A percentile compares a stretch with the other conserved stretches of the same genome.
Conservation (phyloP, 2,113 vertebrate species). For the Malurus melanocephalus region DNA sequence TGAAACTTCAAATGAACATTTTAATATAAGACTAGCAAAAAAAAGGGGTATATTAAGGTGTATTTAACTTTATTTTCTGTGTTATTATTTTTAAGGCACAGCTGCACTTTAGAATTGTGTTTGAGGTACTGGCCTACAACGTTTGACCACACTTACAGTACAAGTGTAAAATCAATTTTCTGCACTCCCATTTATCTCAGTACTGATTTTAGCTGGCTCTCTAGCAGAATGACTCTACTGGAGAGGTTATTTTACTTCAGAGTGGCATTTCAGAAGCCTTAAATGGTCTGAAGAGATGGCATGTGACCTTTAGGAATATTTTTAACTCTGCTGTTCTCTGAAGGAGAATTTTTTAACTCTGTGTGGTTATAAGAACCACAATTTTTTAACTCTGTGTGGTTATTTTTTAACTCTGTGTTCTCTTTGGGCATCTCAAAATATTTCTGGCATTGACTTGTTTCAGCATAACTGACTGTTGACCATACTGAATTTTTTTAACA, state of each 20-base stretch:
- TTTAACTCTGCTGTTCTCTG: slow-evolving; percentile 61
- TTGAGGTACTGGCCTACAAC: slow-evolving; percentile 69
- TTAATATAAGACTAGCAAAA: not conserved
- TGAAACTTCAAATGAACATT: slow-evolving; percentile 22
- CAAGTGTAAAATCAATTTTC: slow-evolving; percentile 80
- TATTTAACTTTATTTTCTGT: slow-evolving; percentile 43
- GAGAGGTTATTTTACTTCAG: slow-evolving; percentile 77
- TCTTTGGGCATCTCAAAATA: not conserved
- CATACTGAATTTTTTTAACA: not conserved
- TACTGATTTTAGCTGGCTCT: slow-evolving; percentile 70
- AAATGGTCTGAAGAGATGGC: slow-evolving; percentile 71
- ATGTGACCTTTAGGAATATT: slow-evolving; percentile 76
- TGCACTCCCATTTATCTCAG: slow-evolving; percentile 74
- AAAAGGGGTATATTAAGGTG: slow-evolving; percentile 8
- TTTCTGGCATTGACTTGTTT: not conserved
- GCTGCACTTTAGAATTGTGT: slow-evolving; percentile 32
- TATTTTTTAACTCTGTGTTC: too few species aligned
- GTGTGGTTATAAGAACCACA: not conserved
- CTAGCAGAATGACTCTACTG: slow-evolving; percentile 72
- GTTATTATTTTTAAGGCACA: slow-evolving; percentile 47
- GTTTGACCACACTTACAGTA: slow-evolving; percentile 73
- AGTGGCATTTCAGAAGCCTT: slow-evolving; percentile 74
- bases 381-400: slow-evolving; percentile 60
- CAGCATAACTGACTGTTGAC: not conserved
- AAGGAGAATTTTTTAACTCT: slow-evolving; percentile 63